A percentile compares a stretch with the other conserved stretches of the same genome.
phyloP scores from a whole-genome alignment of 2,888 invertebrate species.

The Dione juno region DNA sequence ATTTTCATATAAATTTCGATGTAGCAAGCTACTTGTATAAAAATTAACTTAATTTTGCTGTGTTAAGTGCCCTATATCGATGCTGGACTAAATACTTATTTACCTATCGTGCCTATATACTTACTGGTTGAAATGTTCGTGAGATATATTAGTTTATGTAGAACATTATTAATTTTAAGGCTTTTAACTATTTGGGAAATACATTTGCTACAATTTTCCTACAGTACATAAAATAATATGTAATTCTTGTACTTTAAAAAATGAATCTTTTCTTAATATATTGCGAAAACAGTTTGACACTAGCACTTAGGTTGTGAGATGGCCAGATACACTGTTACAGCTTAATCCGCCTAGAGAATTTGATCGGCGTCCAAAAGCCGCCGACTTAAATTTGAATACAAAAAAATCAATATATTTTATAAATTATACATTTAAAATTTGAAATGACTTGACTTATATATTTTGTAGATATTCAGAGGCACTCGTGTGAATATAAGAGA shows the following conservation, averaged over 20 bases:
- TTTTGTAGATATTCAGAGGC: constrained; percentile 65
- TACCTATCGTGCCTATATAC: background rate
- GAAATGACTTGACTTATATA: too few relatives aligned
- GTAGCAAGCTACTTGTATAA: background rate
- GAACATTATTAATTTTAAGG: background rate
- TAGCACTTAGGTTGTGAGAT: too few relatives aligned
- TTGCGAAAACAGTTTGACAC: too few relatives aligned
- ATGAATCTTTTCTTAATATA: too few relatives aligned
- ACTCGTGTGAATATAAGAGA: constrained; percentile 63
- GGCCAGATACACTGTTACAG: too few relatives aligned
- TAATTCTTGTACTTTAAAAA: too few relatives aligned
- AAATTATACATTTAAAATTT: too few relatives aligned
- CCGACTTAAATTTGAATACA: too few relatives aligned
- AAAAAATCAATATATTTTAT: background rate
- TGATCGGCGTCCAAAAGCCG: too few relatives aligned
- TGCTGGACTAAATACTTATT: constrained; percentile 5
- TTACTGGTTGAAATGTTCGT: background rate
- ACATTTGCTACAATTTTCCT: too few relatives aligned
- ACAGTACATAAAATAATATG: too few relatives aligned
- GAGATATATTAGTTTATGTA: background rate
- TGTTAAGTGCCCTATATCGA: background rate
- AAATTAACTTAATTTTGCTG: background rate
- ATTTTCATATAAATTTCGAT: background rate
- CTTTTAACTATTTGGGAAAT: background rate
- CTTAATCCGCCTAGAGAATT: too few relatives aligned